A percentile compares a stretch with the other conserved stretches of the same genome.
Conservation (phyloP, 2,888 invertebrate species). For the Altica lythri region DNA sequence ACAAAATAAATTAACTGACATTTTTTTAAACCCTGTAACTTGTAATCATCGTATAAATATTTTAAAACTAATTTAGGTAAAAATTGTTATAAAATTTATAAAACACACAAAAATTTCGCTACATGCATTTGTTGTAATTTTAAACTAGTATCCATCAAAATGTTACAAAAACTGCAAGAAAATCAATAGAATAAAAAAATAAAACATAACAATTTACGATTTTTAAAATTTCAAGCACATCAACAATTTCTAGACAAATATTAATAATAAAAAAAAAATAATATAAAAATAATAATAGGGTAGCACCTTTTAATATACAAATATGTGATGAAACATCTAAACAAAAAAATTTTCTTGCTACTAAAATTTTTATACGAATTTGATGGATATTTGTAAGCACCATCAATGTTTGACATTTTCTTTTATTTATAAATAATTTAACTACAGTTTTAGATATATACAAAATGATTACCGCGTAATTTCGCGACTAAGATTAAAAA, state of each 20-base stretch:
- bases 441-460: constrained; percentile 42
- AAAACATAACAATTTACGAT: not conserved
- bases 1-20: constrained; percentile 45
- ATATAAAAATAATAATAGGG: not conserved
- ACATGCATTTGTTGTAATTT: constrained; percentile 43
- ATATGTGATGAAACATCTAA: not conserved
- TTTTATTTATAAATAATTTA: constrained; percentile 43
- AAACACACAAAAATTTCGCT: constrained; percentile 49
- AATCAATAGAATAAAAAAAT: not conserved
- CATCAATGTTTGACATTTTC: constrained; percentile 55
- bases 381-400: constrained; percentile 47
- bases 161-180: constrained; percentile 4
- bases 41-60: constrained; percentile 41
- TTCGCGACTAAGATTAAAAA: constrained; percentile 33
- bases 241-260: not conserved
- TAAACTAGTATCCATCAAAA: constrained; percentile 33
- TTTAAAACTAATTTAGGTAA: constrained; percentile 44
- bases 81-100: constrained; percentile 49
- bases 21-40: constrained; percentile 47
- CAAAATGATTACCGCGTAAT: constrained; percentile 37
- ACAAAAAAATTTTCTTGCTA: not conserved
- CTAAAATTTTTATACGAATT: constrained; percentile 10
- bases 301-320: not conserved
- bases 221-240: constrained; percentile 1
- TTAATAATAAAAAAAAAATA: not conserved